A percentile compares a stretch with the other conserved stretches of the same genome.
Evolutionary conservation across 2,797 vertebrate genomes (phyloP).

Genomic region (Cyprinodon diabolis): DNA sequence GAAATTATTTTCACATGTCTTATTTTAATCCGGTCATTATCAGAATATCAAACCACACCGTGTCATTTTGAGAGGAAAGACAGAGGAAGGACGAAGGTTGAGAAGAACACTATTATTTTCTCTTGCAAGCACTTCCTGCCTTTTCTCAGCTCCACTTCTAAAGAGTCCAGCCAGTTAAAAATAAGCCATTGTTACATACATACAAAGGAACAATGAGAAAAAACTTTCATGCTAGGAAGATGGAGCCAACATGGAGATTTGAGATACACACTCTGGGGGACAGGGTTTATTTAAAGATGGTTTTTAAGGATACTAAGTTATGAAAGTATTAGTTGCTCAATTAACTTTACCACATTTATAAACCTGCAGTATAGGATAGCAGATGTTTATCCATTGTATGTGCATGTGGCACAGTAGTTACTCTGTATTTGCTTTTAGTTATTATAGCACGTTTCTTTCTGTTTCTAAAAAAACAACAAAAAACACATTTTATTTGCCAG

Average conservation of each 20-base stretch:
- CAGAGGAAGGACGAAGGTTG: conserved; percentile 55
- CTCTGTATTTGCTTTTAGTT: too few species aligned
- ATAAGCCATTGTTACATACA: conserved; percentile 78
- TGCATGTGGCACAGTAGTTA: too few species aligned
- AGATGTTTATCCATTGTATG: not conserved
- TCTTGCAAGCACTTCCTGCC: conserved; percentile 64
- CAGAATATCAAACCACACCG: conserved; percentile 12
- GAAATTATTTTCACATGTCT: conserved; percentile 18
- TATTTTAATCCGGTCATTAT: conserved; percentile 14
- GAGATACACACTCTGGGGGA: not conserved
- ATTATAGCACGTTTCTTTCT: too few species aligned
- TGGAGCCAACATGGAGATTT: conserved; percentile 4
- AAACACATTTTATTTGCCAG: not conserved
- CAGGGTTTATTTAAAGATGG: not conserved
- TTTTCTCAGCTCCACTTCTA: conserved; percentile 30
- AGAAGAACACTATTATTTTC: conserved; percentile 51
- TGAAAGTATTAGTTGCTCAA: not conserved
- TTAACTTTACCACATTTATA: not conserved
- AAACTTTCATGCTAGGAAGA: conserved; percentile 19
- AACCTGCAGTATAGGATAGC: not conserved
- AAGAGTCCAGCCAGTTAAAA: conserved; percentile 67
- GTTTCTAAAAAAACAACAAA: not conserved
- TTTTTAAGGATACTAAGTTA: not conserved
- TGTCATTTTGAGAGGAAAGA: conserved; percentile 17
- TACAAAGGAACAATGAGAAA: conserved; percentile 59